Evolutionary conservation across 2,113 vertebrate species (phyloP), one percentile per base, ranked within the genome.

Genomic region (Cygnus atratus): DNA sequence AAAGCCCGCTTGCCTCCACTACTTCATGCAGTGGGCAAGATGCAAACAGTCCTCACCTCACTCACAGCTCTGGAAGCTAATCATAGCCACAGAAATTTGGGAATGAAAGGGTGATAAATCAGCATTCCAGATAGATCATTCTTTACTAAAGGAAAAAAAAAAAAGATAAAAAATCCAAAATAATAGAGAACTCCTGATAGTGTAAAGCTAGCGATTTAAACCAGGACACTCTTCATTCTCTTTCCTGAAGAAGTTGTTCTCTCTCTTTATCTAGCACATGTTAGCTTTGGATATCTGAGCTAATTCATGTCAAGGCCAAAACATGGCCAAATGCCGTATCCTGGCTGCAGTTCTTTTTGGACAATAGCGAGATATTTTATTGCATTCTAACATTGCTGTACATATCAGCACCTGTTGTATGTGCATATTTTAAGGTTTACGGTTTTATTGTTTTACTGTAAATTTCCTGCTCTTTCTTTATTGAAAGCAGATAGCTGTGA

Each of bases 401-500:
- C n/a, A n/a, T 84, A 93, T 90, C 90, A 93, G 54, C 90, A 97
- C 92, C 93, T 95, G 85, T 35, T 87, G 68, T 31, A 16, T 8
- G 31, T 21, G 31, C 10, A 24, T 82, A 93, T 84, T 88, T 86
- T 80, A 91, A 84, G 20, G 57, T 78, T 92, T 86, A 86, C 59
- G 41, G 65, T 28, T 95, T 84, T 63, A 84, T 92, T 88, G 62
- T n/a, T 96, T 97, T 95, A 96, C 83, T 96, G 79, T 44, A 65
- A 63, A 59, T 94, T 97, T 98, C 96, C 95, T 95, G 66, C 6
- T 88, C 44, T 90, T 52, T 88, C 50, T 66, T 95, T 95, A 87
- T 77, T 90, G 92, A 96, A 95, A 94, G 76, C 83, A 92, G 80
- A 94, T 65, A 87, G 50, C 93, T 97, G 96, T 72, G 86, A 95